A percentile compares a stretch with the other conserved stretches of the same genome.
Conservation (phyloP, 2,888 invertebrate species). For the Acrobasis consociella region DNA sequence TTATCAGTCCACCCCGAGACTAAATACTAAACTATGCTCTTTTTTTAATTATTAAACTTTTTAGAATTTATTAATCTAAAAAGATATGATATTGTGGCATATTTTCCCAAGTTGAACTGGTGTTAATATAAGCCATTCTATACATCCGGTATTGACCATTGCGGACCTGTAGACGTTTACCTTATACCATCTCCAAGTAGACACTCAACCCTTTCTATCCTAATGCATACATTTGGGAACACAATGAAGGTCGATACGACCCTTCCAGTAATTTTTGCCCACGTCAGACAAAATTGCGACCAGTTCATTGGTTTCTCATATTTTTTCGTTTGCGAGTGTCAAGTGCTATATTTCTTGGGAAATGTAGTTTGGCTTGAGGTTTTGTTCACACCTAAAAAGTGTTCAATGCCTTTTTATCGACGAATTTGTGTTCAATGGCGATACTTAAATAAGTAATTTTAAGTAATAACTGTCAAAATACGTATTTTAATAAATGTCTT, state of each 20-base stretch:
- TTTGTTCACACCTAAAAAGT: not conserved
- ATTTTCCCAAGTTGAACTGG: too few species aligned
- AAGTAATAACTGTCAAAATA: too few species aligned
- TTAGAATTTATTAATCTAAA: too few species aligned
- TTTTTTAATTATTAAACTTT: too few species aligned
- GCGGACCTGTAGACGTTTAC: not conserved
- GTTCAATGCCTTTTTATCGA: not conserved
- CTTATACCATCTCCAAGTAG: not conserved
- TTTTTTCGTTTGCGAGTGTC: conserved; percentile 1
- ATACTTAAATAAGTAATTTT: too few species aligned
- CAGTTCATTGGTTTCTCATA: conserved; percentile 22
- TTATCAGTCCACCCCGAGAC: too few species aligned
- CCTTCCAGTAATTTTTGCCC: conserved; percentile 4
- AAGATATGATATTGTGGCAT: too few species aligned
- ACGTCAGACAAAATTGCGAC: conserved; percentile 11
- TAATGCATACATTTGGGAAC: conserved; percentile 25
- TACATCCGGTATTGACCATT: not conserved
- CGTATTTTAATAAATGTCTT: too few species aligned
- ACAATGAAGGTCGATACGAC: not conserved
- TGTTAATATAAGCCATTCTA: too few species aligned
- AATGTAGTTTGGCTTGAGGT: conserved; percentile 1
- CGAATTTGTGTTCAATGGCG: not conserved
- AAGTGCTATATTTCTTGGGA: conserved; percentile 1
- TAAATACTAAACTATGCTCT: too few species aligned
- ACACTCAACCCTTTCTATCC: conserved; percentile 23